A percentile compares a stretch with the other conserved stretches of the same genome.
Evolutionary conservation across 2,888 invertebrate species (phyloP).

Genomic region (Baccha elongata): DNA sequence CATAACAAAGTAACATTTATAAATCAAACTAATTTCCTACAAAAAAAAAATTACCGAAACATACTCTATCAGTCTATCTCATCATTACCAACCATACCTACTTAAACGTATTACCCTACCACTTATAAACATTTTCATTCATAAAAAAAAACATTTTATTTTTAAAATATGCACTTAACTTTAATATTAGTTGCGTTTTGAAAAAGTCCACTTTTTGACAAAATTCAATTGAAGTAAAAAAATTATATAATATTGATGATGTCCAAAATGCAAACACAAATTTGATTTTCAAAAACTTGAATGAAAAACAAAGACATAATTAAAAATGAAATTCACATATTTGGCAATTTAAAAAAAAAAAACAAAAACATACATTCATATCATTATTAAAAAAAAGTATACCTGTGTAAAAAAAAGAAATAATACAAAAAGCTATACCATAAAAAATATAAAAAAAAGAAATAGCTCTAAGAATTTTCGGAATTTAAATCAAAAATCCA

Average conservation of each 20-base stretch:
- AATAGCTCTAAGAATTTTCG: conserved; percentile 63
- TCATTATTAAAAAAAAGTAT: conserved; percentile 59
- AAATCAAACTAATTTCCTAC: no score
- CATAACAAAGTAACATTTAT: no score
- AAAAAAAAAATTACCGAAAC: background rate
- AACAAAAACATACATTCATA: conserved; percentile 60
- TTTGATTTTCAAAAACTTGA: conserved; percentile 44
- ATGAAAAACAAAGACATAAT: conserved; percentile 9
- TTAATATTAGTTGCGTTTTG: background rate
- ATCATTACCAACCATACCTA: conserved; percentile 4
- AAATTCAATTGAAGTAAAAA: conserved; percentile 6
- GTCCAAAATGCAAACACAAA: conserved; percentile 41
- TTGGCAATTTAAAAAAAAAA: conserved; percentile 48
- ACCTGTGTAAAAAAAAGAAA: conserved; percentile 66
- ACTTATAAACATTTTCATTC: conserved; percentile 1
- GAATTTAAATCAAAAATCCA: conserved; percentile 34
- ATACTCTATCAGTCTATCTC: conserved; percentile 17
- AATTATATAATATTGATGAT: conserved; percentile 52
- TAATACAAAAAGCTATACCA: conserved; percentile 3
- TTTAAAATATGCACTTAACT: background rate
- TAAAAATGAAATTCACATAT: conserved; percentile 47
- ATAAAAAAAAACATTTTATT: background rate
- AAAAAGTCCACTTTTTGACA: background rate
- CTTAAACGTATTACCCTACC: conserved; percentile 4
- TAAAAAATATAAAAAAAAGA: conserved; percentile 25